Base-by-base conservation (phyloP, 2,888 invertebrate species). In the Orchesellides sinensis region DNA sequence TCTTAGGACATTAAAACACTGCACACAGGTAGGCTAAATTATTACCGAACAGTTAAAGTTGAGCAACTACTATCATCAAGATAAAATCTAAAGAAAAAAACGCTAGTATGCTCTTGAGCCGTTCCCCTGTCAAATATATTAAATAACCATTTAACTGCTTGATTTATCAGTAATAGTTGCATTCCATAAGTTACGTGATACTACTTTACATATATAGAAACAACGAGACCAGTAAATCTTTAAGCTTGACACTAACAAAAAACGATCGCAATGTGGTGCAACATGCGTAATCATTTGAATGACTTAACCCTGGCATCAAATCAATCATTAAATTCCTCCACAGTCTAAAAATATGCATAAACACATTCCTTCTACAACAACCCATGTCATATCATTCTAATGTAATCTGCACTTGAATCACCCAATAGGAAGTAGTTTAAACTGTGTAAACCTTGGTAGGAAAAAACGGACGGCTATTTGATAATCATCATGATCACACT, bases 341-440 rank as follows among this genome's bases (percentile, higher is more conserved):
- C 49, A 54, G 6, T 23, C 5, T 25, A 27, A n/a, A 59, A 59
- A 23, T 52, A 47, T 52, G 2, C 4, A 27, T 12, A 54, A 29
- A 59, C 32, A 25, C 49, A 68, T 12, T 25, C 12, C 21, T 35
- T 6, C 52, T 52, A 4, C 17, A 68, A 45, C 21, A 45, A 45
- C 3, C 10, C 21, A 21, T 65, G 47, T 63, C 5, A 10, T n/a
- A n/a, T n/a, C 6, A 52, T 66, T 4, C 66, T 17, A 0, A 25
- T 19, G 1, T 56, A 27, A 32, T 49, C 23, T 23, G 45, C 27
- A 47, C 52, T 74, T 52, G 65, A 74, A 74, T 52, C 54, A 45
- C 74, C 40, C 74, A 65, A 65, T 65, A 65, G 74, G 74, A 74
- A 74, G 52, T 45, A 47, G 52, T n/a, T 40, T 40, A 40, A 47